Percentiles rank a stretch among this genome's conserved stretches.
Conservation (phyloP, 2,113 vertebrate genomes). For the Ranitomeya variabilis region DNA sequence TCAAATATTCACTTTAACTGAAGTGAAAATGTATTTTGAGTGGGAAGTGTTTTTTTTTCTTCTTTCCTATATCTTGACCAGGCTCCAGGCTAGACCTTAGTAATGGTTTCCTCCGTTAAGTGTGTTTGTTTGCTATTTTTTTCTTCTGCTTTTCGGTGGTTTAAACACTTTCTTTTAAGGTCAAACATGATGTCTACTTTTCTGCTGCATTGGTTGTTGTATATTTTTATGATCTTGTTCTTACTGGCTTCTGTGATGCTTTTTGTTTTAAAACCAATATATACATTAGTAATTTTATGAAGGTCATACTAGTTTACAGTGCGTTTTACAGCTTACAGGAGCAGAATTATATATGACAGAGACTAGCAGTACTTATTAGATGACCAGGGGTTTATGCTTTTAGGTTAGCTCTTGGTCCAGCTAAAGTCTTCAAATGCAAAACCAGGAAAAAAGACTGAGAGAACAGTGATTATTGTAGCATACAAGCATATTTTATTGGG, state of each 20-base stretch:
- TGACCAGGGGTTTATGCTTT: not conserved
- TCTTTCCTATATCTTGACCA: slow-evolving; percentile 46
- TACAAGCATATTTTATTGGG: not conserved
- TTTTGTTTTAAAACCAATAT: slow-evolving; percentile 9
- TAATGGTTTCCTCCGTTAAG: slow-evolving; percentile 24
- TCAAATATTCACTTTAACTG: slow-evolving; percentile 58
- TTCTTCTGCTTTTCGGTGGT: not conserved
- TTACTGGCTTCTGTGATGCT: not conserved
- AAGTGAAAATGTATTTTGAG: slow-evolving; percentile 55
- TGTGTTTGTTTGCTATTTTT: slow-evolving; percentile 19
- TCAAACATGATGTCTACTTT: slow-evolving; percentile 1
- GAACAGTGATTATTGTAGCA: not conserved
- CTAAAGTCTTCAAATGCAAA: not conserved
- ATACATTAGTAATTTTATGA: not conserved
- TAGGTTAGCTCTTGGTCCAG: not conserved
- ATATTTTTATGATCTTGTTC: not conserved
- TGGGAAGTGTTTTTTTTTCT: slow-evolving; percentile 28
- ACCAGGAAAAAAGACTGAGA: not conserved
- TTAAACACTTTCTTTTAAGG: not conserved
- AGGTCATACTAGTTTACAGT: not conserved
- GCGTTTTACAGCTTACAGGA: not conserved
- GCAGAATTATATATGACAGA: not conserved
- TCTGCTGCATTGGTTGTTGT: not conserved
- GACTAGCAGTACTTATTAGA: not conserved
- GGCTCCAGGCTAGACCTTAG: slow-evolving; percentile 32